phyloP scores from a whole-genome alignment of 1,140 invertebrate genomes.

The Calosoma granatense region DNA sequence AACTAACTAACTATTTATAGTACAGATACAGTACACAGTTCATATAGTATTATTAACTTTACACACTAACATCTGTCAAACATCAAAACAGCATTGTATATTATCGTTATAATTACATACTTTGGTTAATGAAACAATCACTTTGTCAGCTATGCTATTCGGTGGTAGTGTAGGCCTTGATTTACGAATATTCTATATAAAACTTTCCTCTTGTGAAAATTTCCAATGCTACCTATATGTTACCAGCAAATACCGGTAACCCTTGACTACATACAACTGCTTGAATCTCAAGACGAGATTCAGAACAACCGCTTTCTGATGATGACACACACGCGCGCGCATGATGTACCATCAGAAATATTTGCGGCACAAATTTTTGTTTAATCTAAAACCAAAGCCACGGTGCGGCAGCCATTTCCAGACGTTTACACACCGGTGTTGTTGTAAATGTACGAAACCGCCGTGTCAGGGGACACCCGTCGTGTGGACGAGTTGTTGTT shows the following conservation, averaged over 20 bases:
- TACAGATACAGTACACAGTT: too few species aligned
- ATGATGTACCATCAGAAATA: not conserved
- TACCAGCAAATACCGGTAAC: not conserved
- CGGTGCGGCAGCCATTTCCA: not conserved
- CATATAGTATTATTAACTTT: too few species aligned
- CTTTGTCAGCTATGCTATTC: not conserved
- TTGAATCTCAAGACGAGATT: not conserved
- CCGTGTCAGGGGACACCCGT: slow-evolving; percentile 52
- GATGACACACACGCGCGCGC: too few species aligned
- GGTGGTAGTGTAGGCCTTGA: too few species aligned
- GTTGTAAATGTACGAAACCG: slow-evolving; percentile 65
- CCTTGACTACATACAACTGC: not conserved
- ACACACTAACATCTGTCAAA: not conserved
- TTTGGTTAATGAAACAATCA: not conserved
- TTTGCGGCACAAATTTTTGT: not conserved
- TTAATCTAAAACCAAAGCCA: not conserved
- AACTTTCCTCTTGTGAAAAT: not conserved
- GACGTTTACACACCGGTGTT: slow-evolving; percentile 43
- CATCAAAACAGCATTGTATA: not conserved
- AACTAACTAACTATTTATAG: too few species aligned
- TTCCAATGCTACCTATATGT: not conserved
- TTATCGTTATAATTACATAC: not conserved
- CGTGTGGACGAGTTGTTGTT: slow-evolving; percentile 52
- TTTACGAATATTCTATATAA: not conserved
- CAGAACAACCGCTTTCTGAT: not conserved